Base-by-base conservation (phyloP, 2,113 vertebrate genomes). In the Nannobrachium achirus region DNA sequence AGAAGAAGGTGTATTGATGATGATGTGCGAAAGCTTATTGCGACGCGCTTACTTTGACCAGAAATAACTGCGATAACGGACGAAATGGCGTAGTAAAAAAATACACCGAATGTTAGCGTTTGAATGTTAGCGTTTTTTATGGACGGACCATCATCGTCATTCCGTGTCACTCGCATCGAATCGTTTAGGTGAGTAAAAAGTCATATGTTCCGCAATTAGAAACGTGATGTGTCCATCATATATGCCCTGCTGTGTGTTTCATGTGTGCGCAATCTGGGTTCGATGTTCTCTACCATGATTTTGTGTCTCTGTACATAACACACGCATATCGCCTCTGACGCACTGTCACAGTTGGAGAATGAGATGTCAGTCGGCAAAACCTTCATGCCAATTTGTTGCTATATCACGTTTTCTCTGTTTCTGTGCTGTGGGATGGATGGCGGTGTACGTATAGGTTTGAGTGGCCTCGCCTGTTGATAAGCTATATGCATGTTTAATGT, bases 171-270 rank as follows among this genome's bases (percentile, higher is more conserved):
- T 76, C 10, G 73, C 81, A 51, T 77, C 73, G 66, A 70, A 64
- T 73, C 71, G 86, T 85, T 69, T 73, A 84, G 91, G 92, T 93
- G 91, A 33, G 92, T 93, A 91, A n/a, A n/a, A n/a, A 92, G 88
- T 60, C 72, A 44, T 76, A 78, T 73, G 72, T 76, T 75, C 44
- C 72, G 64, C 68, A 60, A n/a, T 58, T 72, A 58, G 4, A 60
- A 69, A 73, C 74, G 68, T 81, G 79, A 76, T 73, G 56, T 50
- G 46, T n/a, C n/a, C n/a, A n/a, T n/a, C n/a, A 15, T 20, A 69
- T 83, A 71, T 42, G 25, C 69, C 63, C 11, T 75, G n/a, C n/a
- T n/a, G n/a, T n/a, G 62, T 42, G 52, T 68, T 62, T 68, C 55
- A 70, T 82, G 78, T 81, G 76, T 85, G 79, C 72, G 86, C 86